phyloP scores from a whole-genome alignment of 2,113 vertebrate genomes.

The Empidonax alnorum region DNA sequence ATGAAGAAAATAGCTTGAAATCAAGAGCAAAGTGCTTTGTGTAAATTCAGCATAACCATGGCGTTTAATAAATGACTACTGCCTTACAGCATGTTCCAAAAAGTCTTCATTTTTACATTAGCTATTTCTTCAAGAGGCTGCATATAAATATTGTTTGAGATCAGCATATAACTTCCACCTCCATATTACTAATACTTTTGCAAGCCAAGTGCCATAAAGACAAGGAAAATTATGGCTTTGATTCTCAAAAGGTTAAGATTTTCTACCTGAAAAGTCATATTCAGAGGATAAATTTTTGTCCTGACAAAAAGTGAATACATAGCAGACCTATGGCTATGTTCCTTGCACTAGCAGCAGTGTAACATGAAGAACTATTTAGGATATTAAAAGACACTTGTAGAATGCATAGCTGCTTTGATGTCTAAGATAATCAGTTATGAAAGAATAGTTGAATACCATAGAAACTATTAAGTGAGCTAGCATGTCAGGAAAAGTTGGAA shows the following conservation, averaged over 20 bases:
- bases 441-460: neutral
- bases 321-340: neutral
- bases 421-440: neutral
- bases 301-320: neutral
- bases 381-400: neutral
- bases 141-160: neutral
- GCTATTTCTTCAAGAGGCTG: neutral
- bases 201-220: neutral
- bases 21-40: neutral
- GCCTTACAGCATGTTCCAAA: neutral
- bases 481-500: conserved; percentile 44
- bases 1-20: neutral
- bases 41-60: neutral
- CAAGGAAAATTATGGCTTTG: neutral
- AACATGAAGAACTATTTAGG: neutral
- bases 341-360: neutral
- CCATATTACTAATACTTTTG: neutral
- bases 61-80: neutral
- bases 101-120: neutral
- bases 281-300: neutral
- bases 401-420: neutral
- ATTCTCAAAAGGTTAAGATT: neutral
- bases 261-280: neutral
- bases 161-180: neutral
- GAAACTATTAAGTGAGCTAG: conserved; percentile 48